Percentiles rank a stretch among this genome's conserved stretches.
phyloP scores from a whole-genome alignment of 2,888 invertebrate species.

The Hydrotaea diabolus region DNA sequence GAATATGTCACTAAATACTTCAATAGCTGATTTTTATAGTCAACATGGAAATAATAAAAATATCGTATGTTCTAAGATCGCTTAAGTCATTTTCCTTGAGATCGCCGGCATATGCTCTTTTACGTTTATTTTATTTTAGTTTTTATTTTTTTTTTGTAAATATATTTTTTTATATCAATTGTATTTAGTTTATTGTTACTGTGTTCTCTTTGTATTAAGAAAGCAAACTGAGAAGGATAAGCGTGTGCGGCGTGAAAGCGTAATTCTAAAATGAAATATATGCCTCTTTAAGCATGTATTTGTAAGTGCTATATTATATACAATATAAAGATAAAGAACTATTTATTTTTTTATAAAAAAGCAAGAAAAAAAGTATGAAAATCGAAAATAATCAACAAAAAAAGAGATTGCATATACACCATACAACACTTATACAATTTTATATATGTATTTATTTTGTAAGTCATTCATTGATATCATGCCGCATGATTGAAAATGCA shows the following conservation, averaged over 20 bases:
- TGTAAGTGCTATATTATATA: constrained; percentile 23
- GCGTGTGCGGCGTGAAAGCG: background rate
- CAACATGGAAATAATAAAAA: no score
- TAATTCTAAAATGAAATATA: constrained; percentile 23
- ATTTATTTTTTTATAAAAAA: constrained; percentile 30
- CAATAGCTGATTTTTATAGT: no score
- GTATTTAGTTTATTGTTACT: constrained; percentile 51
- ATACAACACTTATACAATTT: constrained; percentile 38
- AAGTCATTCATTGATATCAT: constrained; percentile 69
- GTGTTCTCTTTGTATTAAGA: constrained; percentile 52
- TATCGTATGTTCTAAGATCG: no score
- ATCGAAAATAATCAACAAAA: constrained; percentile 41
- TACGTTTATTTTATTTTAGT: constrained; percentile 60
- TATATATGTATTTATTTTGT: constrained; percentile 44
- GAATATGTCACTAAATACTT: no score
- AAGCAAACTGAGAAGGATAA: constrained; percentile 5
- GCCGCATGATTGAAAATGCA: constrained; percentile 57
- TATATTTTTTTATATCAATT: constrained; percentile 40
- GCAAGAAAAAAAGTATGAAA: constrained; percentile 6
- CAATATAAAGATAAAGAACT: constrained; percentile 38
- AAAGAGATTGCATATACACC: constrained; percentile 46
- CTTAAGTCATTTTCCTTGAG: no score
- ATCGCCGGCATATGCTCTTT: no score
- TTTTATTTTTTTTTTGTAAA: constrained; percentile 60
- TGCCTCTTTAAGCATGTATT: constrained; percentile 10